Evolutionary conservation across 1,140 invertebrate species (phyloP).

Genomic region (Diabrotica virgifera): DNA sequence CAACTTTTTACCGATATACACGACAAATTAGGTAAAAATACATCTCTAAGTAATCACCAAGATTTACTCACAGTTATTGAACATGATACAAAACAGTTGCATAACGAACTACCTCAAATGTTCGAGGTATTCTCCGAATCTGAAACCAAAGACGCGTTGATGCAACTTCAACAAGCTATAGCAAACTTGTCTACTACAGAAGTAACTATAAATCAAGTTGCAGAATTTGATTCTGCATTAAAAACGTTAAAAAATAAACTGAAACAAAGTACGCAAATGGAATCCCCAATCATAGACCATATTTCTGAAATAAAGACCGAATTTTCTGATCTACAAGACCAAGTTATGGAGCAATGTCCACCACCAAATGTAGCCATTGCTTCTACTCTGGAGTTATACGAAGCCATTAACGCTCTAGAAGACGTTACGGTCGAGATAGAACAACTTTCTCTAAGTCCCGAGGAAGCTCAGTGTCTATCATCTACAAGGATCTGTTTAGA

Average conservation of each 20-base stretch:
- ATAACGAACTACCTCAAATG: no score
- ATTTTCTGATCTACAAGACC: slow-evolving; percentile 16
- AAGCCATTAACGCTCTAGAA: slow-evolving; percentile 26
- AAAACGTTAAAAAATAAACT: neutral
- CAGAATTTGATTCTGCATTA: neutral
- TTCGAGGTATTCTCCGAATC: no score
- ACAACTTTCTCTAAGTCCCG: slow-evolving; percentile 14
- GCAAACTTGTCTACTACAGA: neutral
- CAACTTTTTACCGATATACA: neutral
- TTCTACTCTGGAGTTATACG: slow-evolving; percentile 24
- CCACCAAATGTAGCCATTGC: slow-evolving; percentile 24
- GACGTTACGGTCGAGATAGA: slow-evolving; percentile 22
- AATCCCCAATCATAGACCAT: neutral
- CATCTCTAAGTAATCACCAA: neutral
- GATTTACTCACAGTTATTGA: neutral
- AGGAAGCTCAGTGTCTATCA: slow-evolving; percentile 19
- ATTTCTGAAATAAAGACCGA: slow-evolving; percentile 18
- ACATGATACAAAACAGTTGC: neutral
- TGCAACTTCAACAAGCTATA: no score
- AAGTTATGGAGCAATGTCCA: slow-evolving; percentile 22
- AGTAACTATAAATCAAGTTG: neutral
- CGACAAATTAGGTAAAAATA: neutral
- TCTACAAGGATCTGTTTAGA: slow-evolving; percentile 20
- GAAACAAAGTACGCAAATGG: neutral
- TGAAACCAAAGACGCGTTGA: no score